A percentile compares a stretch with the other conserved stretches of the same genome.
phyloP scores from a whole-genome alignment of 2,113 vertebrate species.

The Neogale vison region DNA sequence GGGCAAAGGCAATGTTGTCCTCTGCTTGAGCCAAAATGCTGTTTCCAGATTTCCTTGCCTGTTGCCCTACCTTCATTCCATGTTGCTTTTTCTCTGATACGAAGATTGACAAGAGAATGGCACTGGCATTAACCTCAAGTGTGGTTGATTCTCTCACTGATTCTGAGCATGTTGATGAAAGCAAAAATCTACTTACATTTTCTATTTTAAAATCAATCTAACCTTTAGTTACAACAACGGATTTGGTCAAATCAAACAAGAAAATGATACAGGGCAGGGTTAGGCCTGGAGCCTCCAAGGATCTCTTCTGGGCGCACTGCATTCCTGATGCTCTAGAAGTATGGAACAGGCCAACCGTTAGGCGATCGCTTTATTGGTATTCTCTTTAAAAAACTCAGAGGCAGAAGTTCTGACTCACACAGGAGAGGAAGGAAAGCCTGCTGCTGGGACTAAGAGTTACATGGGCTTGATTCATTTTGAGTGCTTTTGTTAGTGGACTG shows the following conservation, averaged over 20 bases:
- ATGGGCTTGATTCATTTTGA: neutral
- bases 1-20: neutral
- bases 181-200: neutral
- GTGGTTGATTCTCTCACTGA: neutral
- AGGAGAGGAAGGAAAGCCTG: neutral
- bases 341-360: neutral
- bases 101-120: slow-evolving; percentile 9
- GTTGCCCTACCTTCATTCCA: neutral
- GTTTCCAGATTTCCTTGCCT: slow-evolving; percentile 4
- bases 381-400: slow-evolving; percentile 28
- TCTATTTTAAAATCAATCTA: slow-evolving; percentile 16
- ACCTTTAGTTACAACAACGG: neutral
- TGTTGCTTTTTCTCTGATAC: neutral
- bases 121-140: neutral
- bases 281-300: neutral
- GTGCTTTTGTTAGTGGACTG: neutral
- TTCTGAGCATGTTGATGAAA: neutral
- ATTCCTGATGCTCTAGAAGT: neutral
- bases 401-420: neutral
- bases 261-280: neutral
- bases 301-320: neutral
- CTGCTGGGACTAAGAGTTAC: neutral
- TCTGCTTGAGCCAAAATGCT: neutral
- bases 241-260: slow-evolving; percentile 37
- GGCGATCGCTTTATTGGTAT: neutral